Evolutionary conservation across 1,140 invertebrate genomes (phyloP).

Genomic region (Penaeus vannamei): DNA sequence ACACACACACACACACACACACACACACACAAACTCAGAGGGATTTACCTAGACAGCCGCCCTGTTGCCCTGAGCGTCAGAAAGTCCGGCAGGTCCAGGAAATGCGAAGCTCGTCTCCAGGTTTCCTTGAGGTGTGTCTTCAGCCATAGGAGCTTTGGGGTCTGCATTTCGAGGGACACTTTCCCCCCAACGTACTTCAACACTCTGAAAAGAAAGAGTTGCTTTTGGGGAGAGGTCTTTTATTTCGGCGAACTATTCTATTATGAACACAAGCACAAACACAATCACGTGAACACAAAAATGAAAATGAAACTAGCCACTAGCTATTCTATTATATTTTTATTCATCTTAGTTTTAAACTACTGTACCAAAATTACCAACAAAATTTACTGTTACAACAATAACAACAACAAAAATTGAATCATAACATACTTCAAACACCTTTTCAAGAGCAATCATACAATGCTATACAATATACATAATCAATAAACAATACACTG

Average conservation of each 20-base stretch:
- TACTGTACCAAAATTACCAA: no score
- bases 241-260: not conserved
- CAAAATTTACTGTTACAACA: no score
- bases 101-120: conserved; percentile 81
- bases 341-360: no score
- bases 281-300: no score
- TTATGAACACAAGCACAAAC: no score
- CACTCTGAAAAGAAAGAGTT: conserved; percentile 71
- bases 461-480: no score
- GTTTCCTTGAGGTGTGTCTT: conserved; percentile 82
- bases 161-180: conserved; percentile 95
- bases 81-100: conserved; percentile 96
- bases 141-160: conserved; percentile 95
- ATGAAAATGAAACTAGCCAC: no score
- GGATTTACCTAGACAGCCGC: conserved; percentile 26
- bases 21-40: not conserved
- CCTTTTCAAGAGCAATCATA: no score
- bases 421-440: no score
- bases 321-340: not conserved
- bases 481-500: no score
- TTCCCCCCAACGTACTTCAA: conserved; percentile 91
- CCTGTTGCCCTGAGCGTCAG: conserved; percentile 93
- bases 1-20: no score
- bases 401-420: no score
- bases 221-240: not conserved